These are phyloP conservation scores for Mionectes olivaceus DNA, from an alignment of 2,797 vertebrate species.

Conservation along the genomic window DNA sequence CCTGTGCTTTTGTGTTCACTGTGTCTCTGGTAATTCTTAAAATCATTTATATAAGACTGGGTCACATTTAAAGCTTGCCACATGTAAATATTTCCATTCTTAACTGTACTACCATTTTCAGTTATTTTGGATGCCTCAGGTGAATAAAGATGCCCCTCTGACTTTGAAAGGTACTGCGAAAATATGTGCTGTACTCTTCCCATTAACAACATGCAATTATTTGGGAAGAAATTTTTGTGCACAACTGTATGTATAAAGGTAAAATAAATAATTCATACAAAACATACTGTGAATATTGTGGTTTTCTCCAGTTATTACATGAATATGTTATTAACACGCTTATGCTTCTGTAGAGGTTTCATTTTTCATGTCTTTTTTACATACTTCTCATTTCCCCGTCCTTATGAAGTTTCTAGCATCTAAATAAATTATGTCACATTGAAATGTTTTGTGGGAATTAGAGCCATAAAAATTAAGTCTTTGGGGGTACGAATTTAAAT, in stretches of 20 bases:
- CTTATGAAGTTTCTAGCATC: constrained; percentile 22
- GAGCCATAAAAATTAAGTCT: constrained; percentile 33
- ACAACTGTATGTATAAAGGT: neutral
- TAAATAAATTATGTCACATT: constrained; percentile 54
- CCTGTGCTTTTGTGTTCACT: neutral
- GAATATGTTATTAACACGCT: constrained; percentile 46
- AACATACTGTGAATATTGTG: constrained; percentile 30
- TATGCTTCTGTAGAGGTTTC: constrained; percentile 7
- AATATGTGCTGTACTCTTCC: neutral
- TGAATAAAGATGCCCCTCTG: neutral
- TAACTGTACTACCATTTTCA: neutral
- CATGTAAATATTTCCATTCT: neutral
- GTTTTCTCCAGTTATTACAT: constrained; percentile 39
- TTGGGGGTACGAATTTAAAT: constrained; percentile 14
- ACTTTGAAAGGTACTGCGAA: neutral
- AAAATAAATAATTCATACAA: constrained; percentile 54
- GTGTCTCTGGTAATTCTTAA: neutral
- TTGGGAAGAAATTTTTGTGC: neutral
- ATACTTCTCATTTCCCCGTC: neutral
- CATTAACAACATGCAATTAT: neutral
- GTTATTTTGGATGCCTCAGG: neutral
- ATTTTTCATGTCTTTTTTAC: constrained; percentile 48
- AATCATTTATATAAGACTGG: neutral
- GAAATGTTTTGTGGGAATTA: constrained; percentile 41
- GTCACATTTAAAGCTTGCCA: neutral